These are phyloP conservation scores for Timandra comae DNA, from an alignment of 2,888 invertebrate genomes.

Conservation along the genomic window DNA sequence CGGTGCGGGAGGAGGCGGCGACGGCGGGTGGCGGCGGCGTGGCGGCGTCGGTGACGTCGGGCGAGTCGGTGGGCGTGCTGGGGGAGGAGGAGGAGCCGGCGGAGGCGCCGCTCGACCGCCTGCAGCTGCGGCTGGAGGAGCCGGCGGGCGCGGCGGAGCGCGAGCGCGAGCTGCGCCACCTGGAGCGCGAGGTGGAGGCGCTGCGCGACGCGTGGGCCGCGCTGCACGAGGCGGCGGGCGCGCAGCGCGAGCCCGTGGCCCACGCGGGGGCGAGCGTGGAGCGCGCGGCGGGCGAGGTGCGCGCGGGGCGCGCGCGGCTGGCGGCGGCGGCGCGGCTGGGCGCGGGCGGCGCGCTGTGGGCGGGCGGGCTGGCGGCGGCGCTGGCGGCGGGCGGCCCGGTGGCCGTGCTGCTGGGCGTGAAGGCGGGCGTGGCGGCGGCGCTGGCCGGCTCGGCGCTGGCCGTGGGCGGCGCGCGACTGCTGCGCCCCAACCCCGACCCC, in stretches of 20 bases:
- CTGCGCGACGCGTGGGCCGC: conserved; percentile 12
- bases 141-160: too few species aligned
- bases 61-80: conserved; percentile 1
- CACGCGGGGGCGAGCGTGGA: neutral
- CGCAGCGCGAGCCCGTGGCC: conserved; percentile 10
- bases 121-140: conserved; percentile 4
- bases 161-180: too few species aligned
- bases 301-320: conserved; percentile 16
- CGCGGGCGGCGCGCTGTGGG: conserved; percentile 22
- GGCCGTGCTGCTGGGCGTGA: conserved; percentile 1
- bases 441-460: neutral
- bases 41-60: neutral
- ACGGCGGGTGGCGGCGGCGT: neutral
- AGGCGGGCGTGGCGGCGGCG: conserved; percentile 4
- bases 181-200: neutral
- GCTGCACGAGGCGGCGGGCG: conserved; percentile 35
- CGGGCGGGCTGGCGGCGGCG: neutral
- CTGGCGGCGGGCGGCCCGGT: neutral
- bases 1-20: neutral
- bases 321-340: conserved; percentile 36
- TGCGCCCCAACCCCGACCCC: too few species aligned
- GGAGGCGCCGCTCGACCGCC: too few species aligned
- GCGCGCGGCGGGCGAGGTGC: neutral
- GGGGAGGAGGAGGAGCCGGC: neutral
- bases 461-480: too few species aligned